Percentiles rank a stretch among this genome's conserved stretches.
phyloP scores from a whole-genome alignment of 1,140 invertebrate species.

The Platorchestia sp. region DNA sequence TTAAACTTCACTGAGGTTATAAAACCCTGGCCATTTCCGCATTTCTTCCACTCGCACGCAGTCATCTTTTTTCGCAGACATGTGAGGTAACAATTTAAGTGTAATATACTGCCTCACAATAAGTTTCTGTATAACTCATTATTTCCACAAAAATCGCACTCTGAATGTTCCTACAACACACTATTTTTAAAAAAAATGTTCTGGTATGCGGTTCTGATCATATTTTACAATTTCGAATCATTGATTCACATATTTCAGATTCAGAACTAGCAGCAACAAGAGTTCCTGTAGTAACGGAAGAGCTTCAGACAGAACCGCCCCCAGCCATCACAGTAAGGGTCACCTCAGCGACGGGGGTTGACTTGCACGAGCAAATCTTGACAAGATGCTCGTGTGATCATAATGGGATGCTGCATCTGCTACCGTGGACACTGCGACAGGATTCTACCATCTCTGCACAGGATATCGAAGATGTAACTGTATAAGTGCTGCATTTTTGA shows the following conservation, averaged over 20 bases:
- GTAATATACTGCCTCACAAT: neutral
- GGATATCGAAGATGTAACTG: neutral
- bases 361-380: neutral
- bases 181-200: neutral
- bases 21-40: neutral
- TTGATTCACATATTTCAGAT: neutral
- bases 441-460: neutral
- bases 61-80: neutral
- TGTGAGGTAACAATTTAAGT: neutral
- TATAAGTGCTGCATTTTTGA: neutral
- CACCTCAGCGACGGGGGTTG: neutral
- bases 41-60: neutral
- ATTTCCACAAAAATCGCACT: neutral
- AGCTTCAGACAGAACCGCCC: no score
- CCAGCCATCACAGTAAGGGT: neutral
- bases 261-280: neutral
- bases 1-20: neutral
- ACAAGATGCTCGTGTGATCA: no score
- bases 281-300: neutral
- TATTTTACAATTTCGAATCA: neutral
- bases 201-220: no score
- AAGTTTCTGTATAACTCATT: neutral
- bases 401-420: no score
- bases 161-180: neutral
- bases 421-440: neutral